A percentile compares a stretch with the other conserved stretches of the same genome.
phyloP scores from a whole-genome alignment of 2,113 vertebrate species.

The Rhynchopsitta pachyrhyncha region DNA sequence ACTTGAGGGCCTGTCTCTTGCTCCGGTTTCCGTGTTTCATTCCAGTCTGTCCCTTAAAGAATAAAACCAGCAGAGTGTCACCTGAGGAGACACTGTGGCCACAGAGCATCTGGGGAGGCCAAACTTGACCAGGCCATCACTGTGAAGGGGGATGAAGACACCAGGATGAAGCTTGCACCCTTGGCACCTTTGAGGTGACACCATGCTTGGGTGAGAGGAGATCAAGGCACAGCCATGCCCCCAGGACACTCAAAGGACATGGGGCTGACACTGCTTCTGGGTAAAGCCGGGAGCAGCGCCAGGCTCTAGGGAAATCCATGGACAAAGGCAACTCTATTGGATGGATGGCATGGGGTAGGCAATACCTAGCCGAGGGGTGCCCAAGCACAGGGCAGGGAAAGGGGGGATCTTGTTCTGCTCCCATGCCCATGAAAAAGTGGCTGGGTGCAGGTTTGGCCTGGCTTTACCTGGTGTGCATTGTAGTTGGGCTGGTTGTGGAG shows the following conservation, averaged over 20 bases:
- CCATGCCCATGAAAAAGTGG: neutral
- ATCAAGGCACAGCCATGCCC: neutral
- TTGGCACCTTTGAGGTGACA: neutral
- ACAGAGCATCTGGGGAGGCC: neutral
- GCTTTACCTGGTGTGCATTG: slow-evolving; percentile 88
- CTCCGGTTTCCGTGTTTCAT: slow-evolving; percentile 91
- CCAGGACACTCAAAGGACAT: neutral
- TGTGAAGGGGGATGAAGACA: neutral
- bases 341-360: neutral
- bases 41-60: slow-evolving; percentile 83
- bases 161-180: neutral
- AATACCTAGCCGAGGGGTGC: neutral
- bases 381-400: neutral
- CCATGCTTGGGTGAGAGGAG: neutral
- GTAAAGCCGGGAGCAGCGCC: neutral
- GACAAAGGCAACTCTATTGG: accelerated
- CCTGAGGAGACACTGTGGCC: neutral
- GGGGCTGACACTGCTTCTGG: neutral
- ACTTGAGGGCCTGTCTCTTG: slow-evolving; percentile 94
- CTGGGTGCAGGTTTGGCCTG: neutral
- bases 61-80: neutral
- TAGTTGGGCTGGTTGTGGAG: slow-evolving; percentile 92
- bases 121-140: no score
- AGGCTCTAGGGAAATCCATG: neutral
- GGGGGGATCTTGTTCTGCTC: neutral